Evolutionary conservation across 2,113 vertebrate genomes (phyloP), one percentile per base, ranked within the genome.

Genomic region (Hydrochoerus hydrochaeris): DNA sequence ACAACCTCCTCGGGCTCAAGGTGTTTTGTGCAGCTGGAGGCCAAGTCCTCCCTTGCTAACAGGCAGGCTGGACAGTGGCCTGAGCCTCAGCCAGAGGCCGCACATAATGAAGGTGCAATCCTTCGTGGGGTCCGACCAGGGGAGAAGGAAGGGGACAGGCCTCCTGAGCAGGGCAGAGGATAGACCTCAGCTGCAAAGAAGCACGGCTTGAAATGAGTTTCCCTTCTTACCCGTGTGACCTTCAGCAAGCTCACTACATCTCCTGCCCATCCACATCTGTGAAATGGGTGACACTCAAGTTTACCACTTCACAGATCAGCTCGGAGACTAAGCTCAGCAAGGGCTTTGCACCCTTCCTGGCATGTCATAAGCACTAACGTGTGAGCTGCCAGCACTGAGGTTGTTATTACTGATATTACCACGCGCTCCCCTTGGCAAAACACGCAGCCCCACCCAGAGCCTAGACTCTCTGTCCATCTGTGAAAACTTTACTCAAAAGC

Each of bases 61-160:
- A 77, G 11, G 65, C n/a, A 5, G 44, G 24, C 65, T 0, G 0
- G 46, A 30, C 0, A 22, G 94, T 65, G 41, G 63, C 82, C 24
- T 0, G 9, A 32, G 80, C 60, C 46, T 19, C 5, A 0, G 17
- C 54, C 73, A 10, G 46, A 10, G 30, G 8, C 1, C 0, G 35
- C 73, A 2, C 57, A 57, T 26, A 16, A 38, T 6, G 11, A 22
- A 46, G 49, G 10, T 17, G 20, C 85, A 14, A 32, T 38, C 20
- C 9, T 73, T 35, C 73, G 5, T 0, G 12, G n/a, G 19, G 6
- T 35, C 38, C 81, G 30, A 1, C 16, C 14, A 57, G 62, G 19
- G 26, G 16, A 35, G 17, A 5, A 14, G 44, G 5, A 22, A 22
- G 24, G 17, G 32, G 16, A 3, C 14, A 58, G 46, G 41, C 8